Conservation (phyloP, 2,888 invertebrate genomes). For the Synergus laeviventris region DNA sequence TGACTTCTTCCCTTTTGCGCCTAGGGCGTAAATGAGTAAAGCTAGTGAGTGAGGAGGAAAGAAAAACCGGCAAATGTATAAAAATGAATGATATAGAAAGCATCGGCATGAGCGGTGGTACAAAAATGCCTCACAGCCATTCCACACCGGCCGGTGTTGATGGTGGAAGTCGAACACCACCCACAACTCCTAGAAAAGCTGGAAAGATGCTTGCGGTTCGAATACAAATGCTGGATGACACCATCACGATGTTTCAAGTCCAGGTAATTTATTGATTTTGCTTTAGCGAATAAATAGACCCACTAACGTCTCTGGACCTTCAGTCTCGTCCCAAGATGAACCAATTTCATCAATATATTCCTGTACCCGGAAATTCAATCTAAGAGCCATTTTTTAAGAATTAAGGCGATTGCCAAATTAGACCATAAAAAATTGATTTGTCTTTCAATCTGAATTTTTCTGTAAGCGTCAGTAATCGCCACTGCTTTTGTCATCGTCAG, state of each 20-base stretch:
- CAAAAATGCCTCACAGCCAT: conserved; percentile 89
- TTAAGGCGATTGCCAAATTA: neutral
- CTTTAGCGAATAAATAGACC: conserved; percentile 21
- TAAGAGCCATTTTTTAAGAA: neutral
- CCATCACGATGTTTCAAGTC: conserved; percentile 93
- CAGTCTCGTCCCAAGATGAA: conserved; percentile 11
- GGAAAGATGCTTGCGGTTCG: conserved; percentile 93
- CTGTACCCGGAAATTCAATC: neutral
- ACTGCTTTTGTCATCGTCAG: no score
- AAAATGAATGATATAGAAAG: conserved; percentile 73
- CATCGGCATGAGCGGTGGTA: conserved; percentile 74
- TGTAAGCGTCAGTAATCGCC: no score
- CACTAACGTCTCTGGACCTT: neutral
- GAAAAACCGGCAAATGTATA: conserved; percentile 55
- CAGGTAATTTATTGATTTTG: conserved; percentile 80
- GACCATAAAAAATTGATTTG: neutral
- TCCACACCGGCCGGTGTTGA: conserved; percentile 92
- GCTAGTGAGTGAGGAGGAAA: conserved; percentile 42
- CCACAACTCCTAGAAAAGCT: conserved; percentile 88
- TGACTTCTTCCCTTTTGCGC: conserved; percentile 22
- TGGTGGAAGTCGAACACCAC: conserved; percentile 85
- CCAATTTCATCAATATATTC: conserved; percentile 29
- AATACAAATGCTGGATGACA: conserved; percentile 93
- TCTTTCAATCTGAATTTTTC: no score
- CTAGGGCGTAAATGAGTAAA: conserved; percentile 39